Conservation (phyloP, 2,113 vertebrate species). For the Mohoua ochrocephala region DNA sequence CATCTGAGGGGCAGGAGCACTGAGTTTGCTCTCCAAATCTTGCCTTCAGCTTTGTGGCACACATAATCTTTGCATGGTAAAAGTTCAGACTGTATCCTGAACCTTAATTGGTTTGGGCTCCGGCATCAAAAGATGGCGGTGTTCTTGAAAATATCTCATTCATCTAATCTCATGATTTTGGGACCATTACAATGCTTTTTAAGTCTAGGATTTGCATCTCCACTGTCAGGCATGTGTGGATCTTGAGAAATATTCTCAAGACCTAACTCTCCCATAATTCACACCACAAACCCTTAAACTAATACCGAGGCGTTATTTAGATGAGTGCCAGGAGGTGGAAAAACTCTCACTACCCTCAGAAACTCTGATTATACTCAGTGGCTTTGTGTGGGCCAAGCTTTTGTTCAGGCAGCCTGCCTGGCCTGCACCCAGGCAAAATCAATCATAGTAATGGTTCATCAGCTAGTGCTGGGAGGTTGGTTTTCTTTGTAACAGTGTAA, state of each 20-base stretch:
- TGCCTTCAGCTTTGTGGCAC: constrained; percentile 3
- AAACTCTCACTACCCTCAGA: neutral
- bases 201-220: neutral
- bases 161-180: constrained; percentile 17
- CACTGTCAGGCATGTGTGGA: neutral
- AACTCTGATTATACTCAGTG: neutral
- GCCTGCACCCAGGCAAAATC: constrained; percentile 23
- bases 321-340: neutral
- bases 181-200: neutral
- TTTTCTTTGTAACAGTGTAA: neutral
- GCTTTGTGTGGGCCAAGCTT: constrained; percentile 21
- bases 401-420: constrained; percentile 30
- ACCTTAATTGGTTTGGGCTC: neutral
- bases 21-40: neutral
- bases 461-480: neutral
- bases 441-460: neutral
- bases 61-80: neutral
- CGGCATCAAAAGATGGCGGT: neutral
- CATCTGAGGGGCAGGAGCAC: neutral
- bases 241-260: neutral
- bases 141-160: neutral
- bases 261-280: neutral
- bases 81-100: constrained; percentile 2
- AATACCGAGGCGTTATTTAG: neutral
- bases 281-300: neutral